Conservation (phyloP, 2,797 vertebrate species). For the Hipposideros larvatus region DNA sequence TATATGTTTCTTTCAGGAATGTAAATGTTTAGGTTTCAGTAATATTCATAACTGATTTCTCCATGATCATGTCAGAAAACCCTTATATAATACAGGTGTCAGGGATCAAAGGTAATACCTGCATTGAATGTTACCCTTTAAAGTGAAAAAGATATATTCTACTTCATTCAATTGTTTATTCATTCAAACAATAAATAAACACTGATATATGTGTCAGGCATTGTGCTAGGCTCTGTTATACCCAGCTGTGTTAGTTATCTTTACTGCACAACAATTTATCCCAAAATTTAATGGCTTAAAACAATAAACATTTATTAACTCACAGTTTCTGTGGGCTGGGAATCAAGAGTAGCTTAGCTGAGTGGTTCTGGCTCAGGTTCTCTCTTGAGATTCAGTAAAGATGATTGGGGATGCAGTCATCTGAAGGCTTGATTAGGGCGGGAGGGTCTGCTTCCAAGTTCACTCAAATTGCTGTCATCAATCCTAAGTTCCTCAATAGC, state of each 20-base stretch:
- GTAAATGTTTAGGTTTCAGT: not conserved
- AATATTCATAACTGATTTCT: slow-evolving; percentile 22
- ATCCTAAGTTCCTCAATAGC: not conserved
- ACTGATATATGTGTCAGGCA: not conserved
- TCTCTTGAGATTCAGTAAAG: not conserved
- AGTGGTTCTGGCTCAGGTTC: not conserved
- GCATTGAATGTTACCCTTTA: not conserved
- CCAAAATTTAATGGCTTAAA: not conserved
- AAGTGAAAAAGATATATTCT: not conserved
- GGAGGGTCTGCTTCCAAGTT: not conserved
- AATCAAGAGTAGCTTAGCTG: slow-evolving; percentile 8
- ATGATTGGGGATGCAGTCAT: not conserved
- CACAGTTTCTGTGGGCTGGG: not conserved
- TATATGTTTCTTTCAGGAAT: not conserved
- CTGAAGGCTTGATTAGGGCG: not conserved
- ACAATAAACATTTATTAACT: slow-evolving; percentile 13
- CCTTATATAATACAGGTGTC: not conserved
- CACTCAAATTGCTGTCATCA: not conserved
- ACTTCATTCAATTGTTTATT: not conserved
- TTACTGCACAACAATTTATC: slow-evolving; percentile 15
- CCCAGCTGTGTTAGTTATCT: not conserved
- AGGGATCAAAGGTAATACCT: slow-evolving; percentile 12
- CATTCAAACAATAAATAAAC: slow-evolving; percentile 50
- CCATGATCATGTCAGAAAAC: not conserved
- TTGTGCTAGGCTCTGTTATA: not conserved